These are phyloP conservation scores for Pemphredon lugubris DNA, from an alignment of 2,888 invertebrate genomes.

Conservation along the genomic window DNA sequence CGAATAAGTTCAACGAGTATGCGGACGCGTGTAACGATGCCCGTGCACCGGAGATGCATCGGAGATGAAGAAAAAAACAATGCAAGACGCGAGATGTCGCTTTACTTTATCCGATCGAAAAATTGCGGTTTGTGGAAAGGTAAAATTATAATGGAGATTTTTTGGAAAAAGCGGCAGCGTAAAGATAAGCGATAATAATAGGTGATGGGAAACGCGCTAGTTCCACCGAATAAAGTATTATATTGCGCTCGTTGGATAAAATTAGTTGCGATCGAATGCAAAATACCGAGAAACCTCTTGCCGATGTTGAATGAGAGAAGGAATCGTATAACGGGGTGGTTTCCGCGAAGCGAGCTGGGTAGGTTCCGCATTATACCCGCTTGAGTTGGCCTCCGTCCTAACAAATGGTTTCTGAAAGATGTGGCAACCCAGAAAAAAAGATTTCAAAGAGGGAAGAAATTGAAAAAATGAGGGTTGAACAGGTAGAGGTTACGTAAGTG, in stretches of 20 bases:
- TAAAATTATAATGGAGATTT: no score
- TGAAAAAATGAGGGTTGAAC: conserved; percentile 71
- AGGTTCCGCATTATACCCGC: conserved; percentile 64
- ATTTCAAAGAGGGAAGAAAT: conserved; percentile 64
- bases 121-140: background rate
- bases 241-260: conserved; percentile 6
- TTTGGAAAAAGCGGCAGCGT: background rate
- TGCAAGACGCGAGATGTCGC: no score
- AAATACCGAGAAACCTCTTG: conserved; percentile 49
- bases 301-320: conserved; percentile 48
- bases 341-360: conserved; percentile 48
- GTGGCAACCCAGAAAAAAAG: conserved; percentile 65
- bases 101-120: no score
- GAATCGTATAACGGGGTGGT: conserved; percentile 62
- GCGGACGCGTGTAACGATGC: background rate
- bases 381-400: conserved; percentile 63
- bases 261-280: conserved; percentile 55
- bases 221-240: conserved; percentile 8
- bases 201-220: background rate
- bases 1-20: background rate
- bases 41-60: background rate
- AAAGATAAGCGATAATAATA: no score
- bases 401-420: conserved; percentile 73
- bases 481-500: conserved; percentile 69
- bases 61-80: background rate